phyloP scores from a whole-genome alignment of 1,140 invertebrate species.

The Telenomus remus region DNA sequence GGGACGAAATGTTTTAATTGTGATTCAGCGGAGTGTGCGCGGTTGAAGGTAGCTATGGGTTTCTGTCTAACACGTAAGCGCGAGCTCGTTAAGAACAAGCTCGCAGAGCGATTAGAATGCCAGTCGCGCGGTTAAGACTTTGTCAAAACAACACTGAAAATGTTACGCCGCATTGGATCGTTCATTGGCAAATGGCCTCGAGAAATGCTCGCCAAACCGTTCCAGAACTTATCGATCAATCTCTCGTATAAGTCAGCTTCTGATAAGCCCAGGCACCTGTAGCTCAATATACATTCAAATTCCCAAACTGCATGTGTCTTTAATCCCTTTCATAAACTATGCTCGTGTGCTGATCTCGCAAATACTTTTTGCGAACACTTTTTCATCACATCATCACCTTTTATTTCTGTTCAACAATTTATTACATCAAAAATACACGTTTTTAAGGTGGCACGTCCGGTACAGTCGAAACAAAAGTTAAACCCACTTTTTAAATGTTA shows the following conservation, averaged over 20 bases:
- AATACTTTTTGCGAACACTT: too few relatives aligned
- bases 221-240: conserved; percentile 49
- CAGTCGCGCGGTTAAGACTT: conserved; percentile 23
- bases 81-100: conserved; percentile 26
- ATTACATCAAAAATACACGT: too few relatives aligned
- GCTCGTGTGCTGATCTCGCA: conserved; percentile 15
- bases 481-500: too few relatives aligned
- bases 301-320: conserved; percentile 27
- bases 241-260: conserved; percentile 33
- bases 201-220: conserved; percentile 28
- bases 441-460: too few relatives aligned
- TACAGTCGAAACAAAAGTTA: too few relatives aligned
- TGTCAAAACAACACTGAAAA: conserved; percentile 48
- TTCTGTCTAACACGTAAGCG: conserved; percentile 32
- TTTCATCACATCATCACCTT: too few relatives aligned
- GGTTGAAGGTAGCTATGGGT: conserved; percentile 6
- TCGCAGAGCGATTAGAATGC: conserved; percentile 48
- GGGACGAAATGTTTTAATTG: conserved; percentile 51
- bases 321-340: conserved; percentile 40
- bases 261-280: conserved; percentile 55
- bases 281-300: conserved; percentile 44
- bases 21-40: conserved; percentile 28
- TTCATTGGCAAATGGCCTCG: conserved; percentile 22
- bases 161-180: conserved; percentile 30
- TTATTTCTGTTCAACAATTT: too few relatives aligned